Evolutionary conservation across 2,113 vertebrate species (phyloP), one percentile per base, ranked within the genome.

Genomic region (Cervus canadensis): DNA sequence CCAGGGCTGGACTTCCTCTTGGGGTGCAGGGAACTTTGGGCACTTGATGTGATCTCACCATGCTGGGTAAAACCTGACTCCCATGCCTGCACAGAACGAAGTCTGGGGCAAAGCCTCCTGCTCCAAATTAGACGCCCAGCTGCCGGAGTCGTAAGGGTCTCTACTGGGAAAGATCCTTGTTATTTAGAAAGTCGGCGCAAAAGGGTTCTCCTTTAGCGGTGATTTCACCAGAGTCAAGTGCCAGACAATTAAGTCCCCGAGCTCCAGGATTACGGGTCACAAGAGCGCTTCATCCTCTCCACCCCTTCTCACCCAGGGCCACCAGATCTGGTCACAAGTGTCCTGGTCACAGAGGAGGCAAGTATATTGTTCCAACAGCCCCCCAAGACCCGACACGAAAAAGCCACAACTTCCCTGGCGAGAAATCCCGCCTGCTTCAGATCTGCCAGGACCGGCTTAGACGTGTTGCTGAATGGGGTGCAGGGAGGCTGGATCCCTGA

Each of bases 211-310:
- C 2, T 33, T 14, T 83, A 94, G n/a, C 1, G 0, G 74, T n/a
- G 52, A 79, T 60, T 97, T 82, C 64, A 57, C 54, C 71, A 25
- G 45, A 95, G 57, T 33, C 50, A 83, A 86, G 76, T 33, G 81
- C 36, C 40, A 0, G 0, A 79, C 60, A 50, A 23, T 23, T 76
- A 71, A 71, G 43, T 79, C 25, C 40, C 26, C 4, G 12, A 2
- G 4, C 67, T 89, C 1, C 1, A 52, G n/a, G 40, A 54, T 59
- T 76, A 2, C 2, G 0, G 7, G 3, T 2, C 0, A 0, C 23
- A 57, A 28, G 23, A 50, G 48, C 1, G 1, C 48, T 43, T 26
- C 40, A 12, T 48, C 3, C 19, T 7, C 10, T 33, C 19, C 3
- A 26, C 17, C 21, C 36, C 25, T 54, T 60, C 64, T 36, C 5